A percentile compares a stretch with the other conserved stretches of the same genome.
Evolutionary conservation across 2,888 invertebrate genomes (phyloP).

Genomic region (Drosophila sordidula): DNA sequence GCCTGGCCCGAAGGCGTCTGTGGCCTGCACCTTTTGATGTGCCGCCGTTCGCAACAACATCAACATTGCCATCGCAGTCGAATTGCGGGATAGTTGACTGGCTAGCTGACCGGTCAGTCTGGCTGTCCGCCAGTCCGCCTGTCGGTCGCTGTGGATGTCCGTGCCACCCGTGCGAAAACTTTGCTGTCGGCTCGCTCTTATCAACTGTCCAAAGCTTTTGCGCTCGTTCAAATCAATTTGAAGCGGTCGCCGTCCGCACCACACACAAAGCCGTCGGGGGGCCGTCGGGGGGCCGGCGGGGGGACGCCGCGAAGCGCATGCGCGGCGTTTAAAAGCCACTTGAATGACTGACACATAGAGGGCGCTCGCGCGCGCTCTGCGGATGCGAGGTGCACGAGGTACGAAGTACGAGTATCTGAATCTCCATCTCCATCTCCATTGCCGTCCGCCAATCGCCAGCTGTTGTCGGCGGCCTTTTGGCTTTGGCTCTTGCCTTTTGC

Average conservation of each 20-base stretch:
- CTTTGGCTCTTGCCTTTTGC: slow-evolving; percentile 43
- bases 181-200: slow-evolving; percentile 65
- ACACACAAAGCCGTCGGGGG: slow-evolving; percentile 36
- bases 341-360: slow-evolving; percentile 64
- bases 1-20: slow-evolving; percentile 61
- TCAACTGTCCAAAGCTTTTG: slow-evolving; percentile 70
- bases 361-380: slow-evolving; percentile 48
- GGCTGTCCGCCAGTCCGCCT: slow-evolving; percentile 8
- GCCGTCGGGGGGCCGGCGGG: neutral
- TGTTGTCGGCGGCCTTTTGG: slow-evolving; percentile 52
- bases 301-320: slow-evolving; percentile 48
- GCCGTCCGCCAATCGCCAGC: slow-evolving; percentile 45
- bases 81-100: slow-evolving; percentile 29
- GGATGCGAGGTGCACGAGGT: slow-evolving; percentile 5
- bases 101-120: slow-evolving; percentile 18
- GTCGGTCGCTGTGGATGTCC: slow-evolving; percentile 32
- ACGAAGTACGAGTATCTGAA: slow-evolving; percentile 21
- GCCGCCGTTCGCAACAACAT: slow-evolving; percentile 47
- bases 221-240: slow-evolving; percentile 75
- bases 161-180: slow-evolving; percentile 73
- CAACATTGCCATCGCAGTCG: neutral
- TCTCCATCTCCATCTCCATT: slow-evolving; percentile 19
- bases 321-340: slow-evolving; percentile 53
- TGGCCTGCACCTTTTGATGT: slow-evolving; percentile 63
- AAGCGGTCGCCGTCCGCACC: slow-evolving; percentile 55